Conservation (phyloP, 2,113 vertebrate species). For the Phyllostomus discolor region DNA sequence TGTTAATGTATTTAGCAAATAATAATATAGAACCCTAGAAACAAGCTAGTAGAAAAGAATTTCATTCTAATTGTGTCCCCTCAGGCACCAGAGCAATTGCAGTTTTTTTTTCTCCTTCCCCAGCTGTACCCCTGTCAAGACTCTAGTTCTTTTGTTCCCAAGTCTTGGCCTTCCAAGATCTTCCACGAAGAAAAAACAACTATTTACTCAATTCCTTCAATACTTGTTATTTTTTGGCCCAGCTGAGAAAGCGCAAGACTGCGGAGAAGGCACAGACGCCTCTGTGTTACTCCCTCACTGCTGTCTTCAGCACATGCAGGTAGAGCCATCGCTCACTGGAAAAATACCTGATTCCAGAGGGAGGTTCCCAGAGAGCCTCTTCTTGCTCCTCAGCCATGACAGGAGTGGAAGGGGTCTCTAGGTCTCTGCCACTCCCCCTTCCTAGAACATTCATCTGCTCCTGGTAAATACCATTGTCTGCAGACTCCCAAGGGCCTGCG, state of each 20-base stretch:
- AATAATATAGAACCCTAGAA: neutral
- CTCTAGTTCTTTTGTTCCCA: neutral
- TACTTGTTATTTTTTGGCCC: neutral
- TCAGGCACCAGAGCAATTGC: neutral
- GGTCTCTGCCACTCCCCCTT: neutral
- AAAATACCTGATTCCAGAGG: neutral
- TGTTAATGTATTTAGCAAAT: neutral
- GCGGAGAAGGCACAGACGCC: neutral
- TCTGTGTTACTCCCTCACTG: neutral
- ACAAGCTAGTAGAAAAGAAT: neutral
- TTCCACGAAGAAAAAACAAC: neutral
- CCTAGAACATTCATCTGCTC: neutral
- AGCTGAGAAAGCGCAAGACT: neutral
- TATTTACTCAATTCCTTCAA: neutral
- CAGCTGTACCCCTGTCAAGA: neutral
- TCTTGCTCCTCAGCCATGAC: neutral
- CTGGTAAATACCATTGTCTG: neutral
- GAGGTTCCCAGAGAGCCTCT: rapidly evolving
- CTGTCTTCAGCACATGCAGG: no score
- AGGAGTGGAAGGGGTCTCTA: neutral
- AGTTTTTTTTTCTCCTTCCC: neutral
- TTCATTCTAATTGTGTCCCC: neutral
- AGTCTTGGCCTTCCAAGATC: neutral
- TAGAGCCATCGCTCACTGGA: neutral
- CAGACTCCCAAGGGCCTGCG: neutral